A percentile compares a stretch with the other conserved stretches of the same genome.
phyloP scores from a whole-genome alignment of 1,140 invertebrate species.

The Drosophila micromelanica region DNA sequence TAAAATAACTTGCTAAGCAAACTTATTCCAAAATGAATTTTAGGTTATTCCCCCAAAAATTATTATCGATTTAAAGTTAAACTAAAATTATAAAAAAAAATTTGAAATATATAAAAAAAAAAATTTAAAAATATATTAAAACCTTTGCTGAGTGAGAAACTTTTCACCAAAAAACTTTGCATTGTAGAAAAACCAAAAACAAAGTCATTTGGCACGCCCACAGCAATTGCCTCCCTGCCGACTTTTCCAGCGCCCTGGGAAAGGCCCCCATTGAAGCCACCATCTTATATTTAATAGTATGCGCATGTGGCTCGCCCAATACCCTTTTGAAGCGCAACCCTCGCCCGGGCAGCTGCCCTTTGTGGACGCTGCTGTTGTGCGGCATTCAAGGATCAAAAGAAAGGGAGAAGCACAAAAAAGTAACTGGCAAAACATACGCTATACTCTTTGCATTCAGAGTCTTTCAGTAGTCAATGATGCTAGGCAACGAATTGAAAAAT shows the following conservation, averaged over 20 bases:
- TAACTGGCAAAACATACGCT: constrained; percentile 14
- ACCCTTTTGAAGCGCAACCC: constrained; percentile 3
- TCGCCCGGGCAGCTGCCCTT: constrained; percentile 11
- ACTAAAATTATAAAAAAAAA: too few relatives aligned
- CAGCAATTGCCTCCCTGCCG: background rate
- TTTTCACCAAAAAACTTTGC: constrained; percentile 19
- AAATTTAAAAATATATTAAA: constrained; percentile 6
- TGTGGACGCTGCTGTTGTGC: constrained; percentile 6
- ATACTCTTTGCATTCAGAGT: constrained; percentile 38
- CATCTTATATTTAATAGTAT: constrained; percentile 39
- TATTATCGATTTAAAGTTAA: too few relatives aligned
- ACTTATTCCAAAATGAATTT: too few relatives aligned
- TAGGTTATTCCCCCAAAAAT: too few relatives aligned
- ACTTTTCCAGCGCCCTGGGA: too few relatives aligned
- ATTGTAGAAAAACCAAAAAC: constrained; percentile 6
- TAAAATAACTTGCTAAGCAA: too few relatives aligned
- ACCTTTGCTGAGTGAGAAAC: constrained; percentile 16
- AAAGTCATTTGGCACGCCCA: constrained; percentile 20
- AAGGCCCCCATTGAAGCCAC: constrained; percentile 14
- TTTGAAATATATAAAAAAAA: too few relatives aligned
- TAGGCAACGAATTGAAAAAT: constrained; percentile 64
- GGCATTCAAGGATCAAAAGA: constrained; percentile 27
- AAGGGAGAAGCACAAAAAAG: background rate
- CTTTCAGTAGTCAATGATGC: constrained; percentile 58
- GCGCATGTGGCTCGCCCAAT: constrained; percentile 30